Conservation (phyloP, 1,140 invertebrate genomes). For the Anoplolepis gracilipes region DNA sequence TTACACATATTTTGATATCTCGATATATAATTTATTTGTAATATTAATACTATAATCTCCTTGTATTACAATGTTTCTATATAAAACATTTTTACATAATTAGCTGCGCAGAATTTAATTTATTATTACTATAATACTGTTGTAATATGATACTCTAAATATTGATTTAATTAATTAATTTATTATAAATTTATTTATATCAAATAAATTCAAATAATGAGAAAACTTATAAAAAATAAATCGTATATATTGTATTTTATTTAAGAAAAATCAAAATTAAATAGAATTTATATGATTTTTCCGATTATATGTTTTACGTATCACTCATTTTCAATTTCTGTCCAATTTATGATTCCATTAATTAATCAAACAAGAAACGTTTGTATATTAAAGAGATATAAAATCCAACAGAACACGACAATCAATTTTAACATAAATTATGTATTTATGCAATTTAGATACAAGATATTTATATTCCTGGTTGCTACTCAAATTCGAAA, state of each 20-base stretch:
- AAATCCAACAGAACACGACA: neutral
- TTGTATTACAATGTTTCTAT: constrained; percentile 8
- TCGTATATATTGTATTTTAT: neutral
- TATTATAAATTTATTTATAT: constrained; percentile 22
- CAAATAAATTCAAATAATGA: neutral
- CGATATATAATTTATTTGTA: neutral
- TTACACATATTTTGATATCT: neutral
- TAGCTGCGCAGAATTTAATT: constrained; percentile 16
- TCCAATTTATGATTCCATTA: neutral
- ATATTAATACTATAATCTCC: constrained; percentile 16
- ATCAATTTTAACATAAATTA: neutral
- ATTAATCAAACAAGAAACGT: neutral
- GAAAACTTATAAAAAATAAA: neutral
- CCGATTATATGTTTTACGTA: neutral
- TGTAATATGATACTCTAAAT: neutral
- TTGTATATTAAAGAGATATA: neutral
- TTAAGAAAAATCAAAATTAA: neutral
- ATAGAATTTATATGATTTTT: neutral
- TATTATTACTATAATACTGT: constrained; percentile 19
- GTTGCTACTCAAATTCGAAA: neutral
- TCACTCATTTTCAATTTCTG: neutral
- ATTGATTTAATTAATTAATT: neutral
- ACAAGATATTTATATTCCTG: neutral
- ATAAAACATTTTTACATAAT: constrained; percentile 38
- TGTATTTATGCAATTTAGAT: neutral